Evolutionary conservation across 2,888 invertebrate species (phyloP).

Genomic region (Euspilapteryx auroguttella): DNA sequence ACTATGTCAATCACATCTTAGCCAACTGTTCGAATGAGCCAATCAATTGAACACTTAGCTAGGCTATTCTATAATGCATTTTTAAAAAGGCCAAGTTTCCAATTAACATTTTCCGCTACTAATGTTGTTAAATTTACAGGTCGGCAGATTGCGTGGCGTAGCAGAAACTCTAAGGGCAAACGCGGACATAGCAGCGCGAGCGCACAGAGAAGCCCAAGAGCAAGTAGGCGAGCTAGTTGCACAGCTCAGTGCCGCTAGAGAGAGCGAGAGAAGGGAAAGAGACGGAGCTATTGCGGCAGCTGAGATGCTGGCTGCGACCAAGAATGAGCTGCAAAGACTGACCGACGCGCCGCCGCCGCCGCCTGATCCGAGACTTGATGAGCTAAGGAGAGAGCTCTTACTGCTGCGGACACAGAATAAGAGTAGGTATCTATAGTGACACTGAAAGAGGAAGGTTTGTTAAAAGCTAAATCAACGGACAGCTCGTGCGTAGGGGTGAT

Average conservation of each 20-base stretch:
- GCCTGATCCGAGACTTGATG: conserved; percentile 74
- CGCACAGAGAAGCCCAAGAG: conserved; percentile 56
- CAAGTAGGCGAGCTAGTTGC: conserved; percentile 47
- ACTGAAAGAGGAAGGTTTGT: neutral
- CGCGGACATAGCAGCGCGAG: conserved; percentile 55
- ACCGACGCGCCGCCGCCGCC: conserved; percentile 66
- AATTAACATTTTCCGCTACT: no score
- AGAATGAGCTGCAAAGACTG: conserved; percentile 66
- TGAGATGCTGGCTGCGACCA: conserved; percentile 66
- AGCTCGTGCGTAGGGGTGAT: no score
- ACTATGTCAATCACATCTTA: no score
- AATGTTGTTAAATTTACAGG: no score
- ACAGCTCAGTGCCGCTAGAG: conserved; percentile 46
- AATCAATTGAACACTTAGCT: no score
- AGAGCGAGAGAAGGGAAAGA: conserved; percentile 48
- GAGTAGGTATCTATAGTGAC: conserved; percentile 41
- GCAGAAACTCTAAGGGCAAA: conserved; percentile 63
- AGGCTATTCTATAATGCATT: no score
- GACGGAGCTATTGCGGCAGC: conserved; percentile 54
- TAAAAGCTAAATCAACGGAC: neutral
- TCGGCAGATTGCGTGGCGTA: conserved; percentile 50
- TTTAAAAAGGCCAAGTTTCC: no score
- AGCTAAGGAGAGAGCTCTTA: conserved; percentile 73
- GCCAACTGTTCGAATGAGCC: no score
- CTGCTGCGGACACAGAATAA: conserved; percentile 75